phyloP scores from a whole-genome alignment of 2,888 invertebrate species.

The Chironomus riparius region DNA sequence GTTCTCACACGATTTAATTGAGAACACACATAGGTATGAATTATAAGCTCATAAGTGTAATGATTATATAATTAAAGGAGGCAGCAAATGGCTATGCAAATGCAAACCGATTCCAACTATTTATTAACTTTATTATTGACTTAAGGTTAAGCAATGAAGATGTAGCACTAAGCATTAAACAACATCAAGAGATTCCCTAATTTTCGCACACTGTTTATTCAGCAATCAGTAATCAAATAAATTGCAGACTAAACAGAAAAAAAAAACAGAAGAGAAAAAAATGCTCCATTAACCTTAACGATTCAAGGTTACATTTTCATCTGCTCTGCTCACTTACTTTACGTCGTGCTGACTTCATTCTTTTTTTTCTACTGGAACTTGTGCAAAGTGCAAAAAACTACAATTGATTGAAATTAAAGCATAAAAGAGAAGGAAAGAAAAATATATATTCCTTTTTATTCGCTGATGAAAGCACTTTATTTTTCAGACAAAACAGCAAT shows the following conservation, averaged over 20 bases:
- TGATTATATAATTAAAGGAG: neutral
- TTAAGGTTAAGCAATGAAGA: neutral
- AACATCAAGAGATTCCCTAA: neutral
- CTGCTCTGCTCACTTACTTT: neutral
- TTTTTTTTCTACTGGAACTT: neutral
- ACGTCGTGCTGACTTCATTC: slow-evolving; percentile 1
- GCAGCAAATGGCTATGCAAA: too few relatives aligned
- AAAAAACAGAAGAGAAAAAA: neutral
- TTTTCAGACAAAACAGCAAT: too few relatives aligned
- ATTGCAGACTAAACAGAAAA: neutral
- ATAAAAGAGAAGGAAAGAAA: neutral
- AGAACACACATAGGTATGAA: neutral
- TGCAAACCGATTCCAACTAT: neutral
- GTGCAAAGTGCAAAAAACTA: neutral
- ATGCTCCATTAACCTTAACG: slow-evolving; percentile 15
- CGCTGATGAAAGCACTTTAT: neutral
- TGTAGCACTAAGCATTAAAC: neutral
- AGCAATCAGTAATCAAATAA: neutral
- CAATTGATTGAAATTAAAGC: neutral
- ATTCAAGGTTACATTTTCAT: slow-evolving; percentile 10
- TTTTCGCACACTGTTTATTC: slow-evolving; percentile 2
- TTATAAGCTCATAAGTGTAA: neutral
- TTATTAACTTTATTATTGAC: neutral
- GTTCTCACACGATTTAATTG: neutral
- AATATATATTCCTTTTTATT: neutral